Percentiles rank a stretch among this genome's conserved stretches.
phyloP scores from a whole-genome alignment of 1,140 invertebrate genomes.

The Trachymyrmex cornetzi region DNA sequence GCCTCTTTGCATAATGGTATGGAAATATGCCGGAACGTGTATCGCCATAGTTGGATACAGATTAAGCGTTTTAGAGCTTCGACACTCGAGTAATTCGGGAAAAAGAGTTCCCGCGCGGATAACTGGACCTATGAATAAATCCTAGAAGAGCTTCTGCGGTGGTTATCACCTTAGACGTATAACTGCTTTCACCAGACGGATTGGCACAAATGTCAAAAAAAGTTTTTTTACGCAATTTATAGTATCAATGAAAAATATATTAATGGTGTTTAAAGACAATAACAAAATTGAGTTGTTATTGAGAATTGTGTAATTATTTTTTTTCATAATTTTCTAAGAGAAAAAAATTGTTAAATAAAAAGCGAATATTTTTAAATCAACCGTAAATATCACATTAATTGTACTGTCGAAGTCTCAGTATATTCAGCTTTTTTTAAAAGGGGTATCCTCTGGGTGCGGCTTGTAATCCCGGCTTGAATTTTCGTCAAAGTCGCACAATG shows the following conservation, averaged over 20 bases:
- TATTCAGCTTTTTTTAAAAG: slow-evolving; percentile 56
- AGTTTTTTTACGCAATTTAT: neutral
- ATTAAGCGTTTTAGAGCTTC: slow-evolving; percentile 83
- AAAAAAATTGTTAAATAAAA: neutral
- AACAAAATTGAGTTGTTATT: neutral
- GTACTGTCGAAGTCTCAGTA: slow-evolving; percentile 44
- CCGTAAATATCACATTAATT: slow-evolving; percentile 47
- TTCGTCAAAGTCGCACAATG: slow-evolving; percentile 76
- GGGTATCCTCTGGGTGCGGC: slow-evolving; percentile 56
- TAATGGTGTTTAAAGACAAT: neutral
- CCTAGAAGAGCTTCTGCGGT: slow-evolving; percentile 31
- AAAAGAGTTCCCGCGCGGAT: slow-evolving; percentile 70
- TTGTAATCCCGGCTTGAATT: slow-evolving; percentile 74
- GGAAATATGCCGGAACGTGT: slow-evolving; percentile 84
- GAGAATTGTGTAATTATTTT: neutral
- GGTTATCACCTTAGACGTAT: slow-evolving; percentile 23
- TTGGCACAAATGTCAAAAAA: neutral
- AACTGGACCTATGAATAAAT: slow-evolving; percentile 74
- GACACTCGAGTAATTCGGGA: slow-evolving; percentile 77
- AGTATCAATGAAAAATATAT: too few species aligned
- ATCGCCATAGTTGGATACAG: slow-evolving; percentile 83
- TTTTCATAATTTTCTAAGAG: neutral
- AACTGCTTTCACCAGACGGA: neutral
- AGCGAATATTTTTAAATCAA: neutral
- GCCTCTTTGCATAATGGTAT: slow-evolving; percentile 84